A percentile compares a stretch with the other conserved stretches of the same genome.
phyloP scores from a whole-genome alignment of 2,797 vertebrate genomes.

The Microhierax caerulescens region DNA sequence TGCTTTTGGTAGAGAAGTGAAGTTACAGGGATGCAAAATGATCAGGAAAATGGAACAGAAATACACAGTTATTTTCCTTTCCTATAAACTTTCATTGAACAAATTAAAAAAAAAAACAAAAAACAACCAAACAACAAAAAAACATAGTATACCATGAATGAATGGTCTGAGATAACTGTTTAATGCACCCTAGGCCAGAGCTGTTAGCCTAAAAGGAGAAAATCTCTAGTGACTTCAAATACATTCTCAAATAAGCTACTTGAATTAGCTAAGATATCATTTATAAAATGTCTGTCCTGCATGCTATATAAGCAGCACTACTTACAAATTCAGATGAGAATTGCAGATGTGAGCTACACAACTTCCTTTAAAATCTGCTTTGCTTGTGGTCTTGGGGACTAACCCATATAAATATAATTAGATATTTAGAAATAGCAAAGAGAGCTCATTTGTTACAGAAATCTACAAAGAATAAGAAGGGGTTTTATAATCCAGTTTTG shows the following conservation, averaged over 20 bases:
- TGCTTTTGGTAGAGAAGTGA: background rate
- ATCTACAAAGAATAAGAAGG: background rate
- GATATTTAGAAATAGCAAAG: conserved; percentile 5
- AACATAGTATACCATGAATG: background rate
- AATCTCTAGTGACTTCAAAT: background rate
- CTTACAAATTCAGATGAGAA: background rate
- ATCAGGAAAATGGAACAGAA: background rate
- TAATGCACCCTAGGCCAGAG: background rate
- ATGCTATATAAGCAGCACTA: background rate
- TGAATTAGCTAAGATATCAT: background rate
- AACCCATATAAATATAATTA: conserved; percentile 9
- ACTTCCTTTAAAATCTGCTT: background rate
- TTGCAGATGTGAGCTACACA: background rate
- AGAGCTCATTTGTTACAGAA: background rate
- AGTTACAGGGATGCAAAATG: background rate
- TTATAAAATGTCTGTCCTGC: background rate
- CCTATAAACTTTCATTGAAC: background rate
- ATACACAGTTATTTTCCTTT: background rate
- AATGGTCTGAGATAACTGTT: background rate
- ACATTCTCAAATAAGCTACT: background rate
- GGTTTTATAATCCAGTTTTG: background rate
- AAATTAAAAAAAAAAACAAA: background rate
- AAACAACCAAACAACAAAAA: background rate
- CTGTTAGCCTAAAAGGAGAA: background rate
- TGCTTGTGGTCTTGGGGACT: conserved; percentile 28